Base-by-base conservation (phyloP, 1,140 invertebrate genomes). In the Trichonephila clavata region DNA sequence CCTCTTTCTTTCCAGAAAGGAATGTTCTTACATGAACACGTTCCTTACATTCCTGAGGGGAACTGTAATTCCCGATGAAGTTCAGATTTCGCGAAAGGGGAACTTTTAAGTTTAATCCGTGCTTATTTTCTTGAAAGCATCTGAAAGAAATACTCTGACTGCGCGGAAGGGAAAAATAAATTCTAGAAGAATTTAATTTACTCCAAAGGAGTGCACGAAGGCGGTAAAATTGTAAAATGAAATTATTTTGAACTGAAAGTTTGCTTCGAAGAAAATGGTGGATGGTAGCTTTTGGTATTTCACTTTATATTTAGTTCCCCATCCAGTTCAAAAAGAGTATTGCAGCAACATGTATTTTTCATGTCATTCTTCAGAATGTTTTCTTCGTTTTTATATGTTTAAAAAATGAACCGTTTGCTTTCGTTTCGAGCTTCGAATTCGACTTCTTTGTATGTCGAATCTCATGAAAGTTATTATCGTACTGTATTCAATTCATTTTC, bases 61-160 rank as follows among this genome's bases (percentile, higher is more conserved):
- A 27, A 80, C 71, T 18, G 71, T 80, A 80, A 80, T 80, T 80
- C 39, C 71, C 39, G 71, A 27, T 80, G 71, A 80, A 80, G 71
- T 80, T 80, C 71, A 80, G 71, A 80, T 80, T 80, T 80, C 71
- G 71, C 18, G 18, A 21, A 63, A 80, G 27, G 71, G 27, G 27
- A 39, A 80, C 71, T 80, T 80, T 80, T 80, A 80, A 80, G 71
- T 80, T 80, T 80, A 80, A 80, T 80, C 71, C 71, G 21, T 80
- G 71, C 39, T 80, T 80, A 80, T 80, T 80, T 43, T 20, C 71
- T 32, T 16, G 71, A 80, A 80, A 21, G 61, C 61, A 63, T 18
- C 21, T 63, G 61, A 63, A 63, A 43, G 71, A 80, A 80, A 80
- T 80, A 80, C 71, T 32, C 5, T 27, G 61, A 20, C 61, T 63